Evolutionary conservation across 2,113 vertebrate species (phyloP), one percentile per base, ranked within the genome.

Genomic region (Rallus limicola): DNA sequence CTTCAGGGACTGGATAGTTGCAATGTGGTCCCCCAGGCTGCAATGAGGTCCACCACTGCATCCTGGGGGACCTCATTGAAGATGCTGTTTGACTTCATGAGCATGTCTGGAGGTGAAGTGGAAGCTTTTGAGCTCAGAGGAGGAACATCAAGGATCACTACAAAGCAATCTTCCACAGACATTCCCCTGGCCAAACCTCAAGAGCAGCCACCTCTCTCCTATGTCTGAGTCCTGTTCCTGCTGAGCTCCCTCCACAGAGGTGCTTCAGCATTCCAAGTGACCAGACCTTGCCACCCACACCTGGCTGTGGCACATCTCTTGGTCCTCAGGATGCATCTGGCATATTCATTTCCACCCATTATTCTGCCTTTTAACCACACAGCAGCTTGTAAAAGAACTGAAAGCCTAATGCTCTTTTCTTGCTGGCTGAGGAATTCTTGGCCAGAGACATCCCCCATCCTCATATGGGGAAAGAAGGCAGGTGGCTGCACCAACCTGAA

Each of bases 301-400:
- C 40, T 11, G 2, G 11, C 72, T 75, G 71, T 89, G 65, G 42
- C 50, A 26, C 34, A 13, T 31, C 91, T 42, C 63, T 36, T n/a
- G 63, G 28, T 46, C 55, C 65, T 40, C 92, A 93, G 92, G 94
- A 93, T 42, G 42, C 94, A 94, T 75, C 87, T 92, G 87, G 33
- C 2, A 48, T 38, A 67, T 55, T 13, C 75, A 63, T 92, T 46
- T n/a, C 55, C 59, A 74, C 56, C 3, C 44, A 24, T 84, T 52
- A 31, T 74, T 82, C 44, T 68, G 67, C 34, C 63, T 62, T 50
- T 92, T 44, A 34, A 16, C 67, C 55, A n/a, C 50, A 75, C 50
- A 79, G 58, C 50, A 91, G 31, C 46, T 69, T 78, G 65, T 16
- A 68, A 56, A 62, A 52, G 42, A 46, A 15, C 69, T 26, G 68